Base-by-base conservation (phyloP, 2,113 vertebrate genomes). In the Hyperoodon ampullatus region DNA sequence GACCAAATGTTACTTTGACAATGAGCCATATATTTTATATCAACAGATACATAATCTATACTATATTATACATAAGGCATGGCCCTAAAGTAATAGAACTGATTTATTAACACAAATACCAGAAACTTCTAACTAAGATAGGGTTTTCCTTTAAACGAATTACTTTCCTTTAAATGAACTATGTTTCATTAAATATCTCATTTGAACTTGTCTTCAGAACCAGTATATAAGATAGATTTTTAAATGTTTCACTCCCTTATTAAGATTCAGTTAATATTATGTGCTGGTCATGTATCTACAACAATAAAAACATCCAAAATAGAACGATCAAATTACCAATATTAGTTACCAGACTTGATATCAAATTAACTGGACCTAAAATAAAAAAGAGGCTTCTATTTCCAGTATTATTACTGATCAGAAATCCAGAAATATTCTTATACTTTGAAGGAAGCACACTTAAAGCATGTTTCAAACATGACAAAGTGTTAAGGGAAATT, bases 131-230 rank as follows among this genome's bases (percentile, higher is more conserved):
- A 71, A 16, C 10, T 47, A 81, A 65, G 21, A 88, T 47, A 95
- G n/a, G 5, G 13, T 35, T 77, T 87, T 77, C 42, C 10, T 86
- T 95, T 75, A 66, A 94, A 90, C 8, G 72, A 70, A 80, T 84
- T 74, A 58, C n/a, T 72, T 89, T 81, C 50, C 10, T 47, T 75
- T 92, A 92, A 92, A 92, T 6, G 70, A 92, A 95, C 24, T 72
- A 68, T 83, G 35, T 55, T 93, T 90, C 66, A 85, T 55, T 88
- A 85, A 94, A 70, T 50, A 24, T 26, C 35, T 77, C n/a, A 70
- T 86, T 60, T 92, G 26, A 95, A 89, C 28, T 81, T 61, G 5
- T 81, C 58, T 42, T 81, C 35, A 71, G 5, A 65, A 71, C 13
- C 50, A 39, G 44, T 30, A 85, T 35, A 75, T 65, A 65, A 61